A percentile compares a stretch with the other conserved stretches of the same genome.
These are phyloP conservation scores for Erethizon dorsatum DNA, from an alignment of 2,797 vertebrate species.

Conservation along the genomic window DNA sequence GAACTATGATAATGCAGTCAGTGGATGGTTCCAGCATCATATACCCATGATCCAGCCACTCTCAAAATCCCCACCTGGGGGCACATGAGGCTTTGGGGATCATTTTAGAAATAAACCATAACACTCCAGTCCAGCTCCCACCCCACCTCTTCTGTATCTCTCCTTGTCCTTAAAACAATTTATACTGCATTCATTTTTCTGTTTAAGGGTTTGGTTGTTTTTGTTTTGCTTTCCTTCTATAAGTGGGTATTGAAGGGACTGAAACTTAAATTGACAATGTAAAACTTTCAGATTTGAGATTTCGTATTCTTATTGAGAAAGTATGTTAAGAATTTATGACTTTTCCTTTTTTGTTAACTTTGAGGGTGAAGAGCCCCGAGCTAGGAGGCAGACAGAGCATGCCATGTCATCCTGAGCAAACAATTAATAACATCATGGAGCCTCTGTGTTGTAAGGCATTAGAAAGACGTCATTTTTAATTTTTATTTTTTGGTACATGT, in stretches of 20 bases:
- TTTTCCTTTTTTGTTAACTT: not conserved
- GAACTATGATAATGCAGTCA: not conserved
- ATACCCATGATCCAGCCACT: not conserved
- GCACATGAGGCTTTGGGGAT: not conserved
- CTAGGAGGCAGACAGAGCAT: not conserved
- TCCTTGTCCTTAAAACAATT: not conserved
- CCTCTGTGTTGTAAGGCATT: not conserved
- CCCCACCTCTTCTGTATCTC: not conserved
- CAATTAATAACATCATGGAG: not conserved
- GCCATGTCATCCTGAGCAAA: not conserved
- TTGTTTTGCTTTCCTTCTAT: not conserved
- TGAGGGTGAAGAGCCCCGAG: not conserved
- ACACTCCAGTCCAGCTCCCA: not conserved
- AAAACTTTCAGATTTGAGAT: conserved; percentile 25
- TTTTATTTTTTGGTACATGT: not conserved
- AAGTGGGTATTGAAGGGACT: not conserved
- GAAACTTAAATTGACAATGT: not conserved
- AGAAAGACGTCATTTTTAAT: not conserved
- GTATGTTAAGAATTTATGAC: not conserved
- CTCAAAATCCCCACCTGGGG: not conserved
- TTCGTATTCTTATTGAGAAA: conserved; percentile 22
- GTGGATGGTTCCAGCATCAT: not conserved
- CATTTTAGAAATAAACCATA: not conserved
- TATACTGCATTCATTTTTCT: not conserved
- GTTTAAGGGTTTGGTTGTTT: not conserved